Conservation (phyloP, 2,888 invertebrate genomes). For the Camponotus fellah region DNA sequence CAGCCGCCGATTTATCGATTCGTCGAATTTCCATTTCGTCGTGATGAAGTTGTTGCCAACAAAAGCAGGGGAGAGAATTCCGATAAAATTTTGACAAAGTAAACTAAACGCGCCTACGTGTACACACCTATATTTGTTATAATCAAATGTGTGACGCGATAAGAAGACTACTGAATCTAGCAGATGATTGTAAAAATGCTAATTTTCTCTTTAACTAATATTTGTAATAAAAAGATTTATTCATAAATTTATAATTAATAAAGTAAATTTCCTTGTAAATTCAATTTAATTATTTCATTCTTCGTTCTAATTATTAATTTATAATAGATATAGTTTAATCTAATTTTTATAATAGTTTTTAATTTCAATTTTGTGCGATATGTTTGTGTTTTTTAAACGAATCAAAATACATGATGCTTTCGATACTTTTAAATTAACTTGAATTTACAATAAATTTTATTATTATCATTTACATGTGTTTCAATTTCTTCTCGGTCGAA, state of each 20-base stretch:
- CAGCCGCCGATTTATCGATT: slow-evolving; percentile 69
- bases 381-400: neutral
- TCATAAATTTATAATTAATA: neutral
- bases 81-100: slow-evolving; percentile 17
- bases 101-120: neutral
- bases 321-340: neutral
- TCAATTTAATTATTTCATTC: neutral
- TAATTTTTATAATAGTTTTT: neutral
- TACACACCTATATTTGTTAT: neutral
- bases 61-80: neutral
- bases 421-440: neutral
- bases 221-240: neutral
- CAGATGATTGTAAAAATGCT: neutral
- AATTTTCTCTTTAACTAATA: neutral
- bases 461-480: neutral
- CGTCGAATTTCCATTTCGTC: slow-evolving; percentile 70
- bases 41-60: slow-evolving; percentile 73
- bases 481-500: neutral
- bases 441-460: neutral
- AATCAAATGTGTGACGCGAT: neutral
- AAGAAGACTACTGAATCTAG: neutral
- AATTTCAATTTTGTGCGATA: neutral
- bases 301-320: neutral
- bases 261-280: neutral
- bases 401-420: neutral